Evolutionary conservation across 1,140 invertebrate genomes (phyloP).

Genomic region (Drosophila tsacasi): DNA sequence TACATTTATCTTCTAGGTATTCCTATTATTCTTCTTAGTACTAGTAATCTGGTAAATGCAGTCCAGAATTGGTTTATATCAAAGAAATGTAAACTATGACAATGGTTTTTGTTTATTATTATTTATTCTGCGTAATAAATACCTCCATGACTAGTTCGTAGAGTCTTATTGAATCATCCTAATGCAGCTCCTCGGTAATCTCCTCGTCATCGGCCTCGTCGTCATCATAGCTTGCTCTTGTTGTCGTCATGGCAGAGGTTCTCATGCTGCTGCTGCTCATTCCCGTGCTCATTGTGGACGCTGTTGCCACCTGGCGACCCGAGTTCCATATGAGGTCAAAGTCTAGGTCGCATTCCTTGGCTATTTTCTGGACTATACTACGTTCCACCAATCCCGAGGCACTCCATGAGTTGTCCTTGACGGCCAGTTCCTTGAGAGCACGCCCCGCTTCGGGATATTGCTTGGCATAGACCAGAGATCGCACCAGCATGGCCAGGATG

Average conservation of each 20-base stretch:
- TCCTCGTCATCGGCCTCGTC: constrained; percentile 80
- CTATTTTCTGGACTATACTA: constrained; percentile 71
- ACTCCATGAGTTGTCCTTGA: constrained; percentile 78
- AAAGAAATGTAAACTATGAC: neutral
- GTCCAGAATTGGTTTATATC: neutral
- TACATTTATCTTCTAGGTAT: neutral
- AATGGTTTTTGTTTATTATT: constrained; percentile 3
- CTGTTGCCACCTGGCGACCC: constrained; percentile 45
- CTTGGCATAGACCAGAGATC: constrained; percentile 71
- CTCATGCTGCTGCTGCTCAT: constrained; percentile 49
- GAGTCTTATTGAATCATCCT: constrained; percentile 15
- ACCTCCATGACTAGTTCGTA: constrained; percentile 20
- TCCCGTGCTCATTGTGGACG: constrained; percentile 27
- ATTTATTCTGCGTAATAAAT: constrained; percentile 1
- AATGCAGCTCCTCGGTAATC: constrained; percentile 81
- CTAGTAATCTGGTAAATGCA: neutral
- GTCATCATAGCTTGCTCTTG: constrained; percentile 46
- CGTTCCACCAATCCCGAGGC: constrained; percentile 71
- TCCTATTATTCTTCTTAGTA: neutral
- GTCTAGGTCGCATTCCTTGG: constrained; percentile 81
- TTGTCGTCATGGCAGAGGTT: constrained; percentile 36
- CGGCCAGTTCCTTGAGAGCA: constrained; percentile 73
- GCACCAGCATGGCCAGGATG: constrained; percentile 75
- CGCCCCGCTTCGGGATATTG: constrained; percentile 77
- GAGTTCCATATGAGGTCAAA: constrained; percentile 82